Base-by-base conservation (phyloP, 2,888 invertebrate species). In the Tanypteryx hageni region DNA sequence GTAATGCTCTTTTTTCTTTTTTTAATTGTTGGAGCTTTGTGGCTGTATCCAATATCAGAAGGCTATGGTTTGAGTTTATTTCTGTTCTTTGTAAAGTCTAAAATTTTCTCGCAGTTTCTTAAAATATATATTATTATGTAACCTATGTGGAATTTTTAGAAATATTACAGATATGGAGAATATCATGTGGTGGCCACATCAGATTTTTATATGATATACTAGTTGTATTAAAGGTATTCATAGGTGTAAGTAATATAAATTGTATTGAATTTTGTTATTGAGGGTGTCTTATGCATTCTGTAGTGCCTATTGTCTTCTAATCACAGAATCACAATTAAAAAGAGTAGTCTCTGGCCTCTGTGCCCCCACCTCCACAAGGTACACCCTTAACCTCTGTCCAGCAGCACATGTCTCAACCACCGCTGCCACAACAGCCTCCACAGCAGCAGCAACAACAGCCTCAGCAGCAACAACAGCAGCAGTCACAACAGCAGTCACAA, bases 401-500 rank as follows among this genome's bases (percentile, higher is more conserved):
- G 86, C 86, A 86, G 22, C 94, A 94, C 92, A 93, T 93, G 76
- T 94, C 94, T 59, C 93, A 93, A 31, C 93, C 93, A 16, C 93
- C 93, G 27, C 93, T 93, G 68, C 93, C 93, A 56, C 93, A 93
- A 83, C 93, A 93, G 64, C 83, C 92, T 56, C 57, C 92, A 18
- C 92, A 85, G 59, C 92, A 93, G 84, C n/a, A n/a, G n/a, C 92
- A 92, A 57, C 93, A 93, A 31, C 93, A 93, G 92, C 61, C 93
- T 7, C 94, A 94, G 64, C 93, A 94, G 22, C 93, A 94, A 22
- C 94, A 94, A 27, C 94, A 94, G 0, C 94, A 94, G 58, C 95
- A 92, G 94, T 18, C 18, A 8, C 86, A 94, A 92, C 95, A 95
- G 92, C 95, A 95, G 0, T 95, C 95, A 56, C 93, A 95, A 27